A percentile compares a stretch with the other conserved stretches of the same genome.
These are phyloP conservation scores for Thalassophryne amazonica DNA, from an alignment of 2,797 vertebrate genomes.

Conservation along the genomic window DNA sequence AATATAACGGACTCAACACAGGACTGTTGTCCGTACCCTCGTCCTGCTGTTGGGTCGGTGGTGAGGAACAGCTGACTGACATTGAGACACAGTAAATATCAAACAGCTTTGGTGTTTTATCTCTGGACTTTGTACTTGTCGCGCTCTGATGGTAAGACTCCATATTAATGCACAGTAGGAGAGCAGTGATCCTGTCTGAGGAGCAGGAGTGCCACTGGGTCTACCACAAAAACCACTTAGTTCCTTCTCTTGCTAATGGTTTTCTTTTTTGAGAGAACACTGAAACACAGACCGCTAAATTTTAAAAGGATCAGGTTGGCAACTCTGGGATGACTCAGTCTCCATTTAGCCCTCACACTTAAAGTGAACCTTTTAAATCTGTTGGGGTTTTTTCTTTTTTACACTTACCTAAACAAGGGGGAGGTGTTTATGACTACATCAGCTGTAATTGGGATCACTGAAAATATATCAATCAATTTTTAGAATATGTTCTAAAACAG, in stretches of 20 bases:
- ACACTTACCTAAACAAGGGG: too few relatives aligned
- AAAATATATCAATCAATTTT: too few relatives aligned
- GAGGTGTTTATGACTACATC: too few relatives aligned
- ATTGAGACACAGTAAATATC: background rate
- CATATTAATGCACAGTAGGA: conserved; percentile 58
- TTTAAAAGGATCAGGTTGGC: conserved; percentile 56
- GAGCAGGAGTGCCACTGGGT: conserved; percentile 60
- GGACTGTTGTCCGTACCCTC: too few relatives aligned
- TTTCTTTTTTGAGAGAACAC: conserved; percentile 66
- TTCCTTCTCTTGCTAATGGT: conserved; percentile 71
- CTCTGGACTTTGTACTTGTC: conserved; percentile 23
- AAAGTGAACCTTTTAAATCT: too few relatives aligned
- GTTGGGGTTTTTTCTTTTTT: too few relatives aligned
- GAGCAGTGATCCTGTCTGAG: conserved; percentile 52
- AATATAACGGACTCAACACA: too few relatives aligned
- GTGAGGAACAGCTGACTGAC: conserved; percentile 9
- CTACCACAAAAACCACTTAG: conserved; percentile 80
- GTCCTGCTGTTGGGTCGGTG: too few relatives aligned
- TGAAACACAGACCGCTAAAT: conserved; percentile 50
- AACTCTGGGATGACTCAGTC: conserved; percentile 18
- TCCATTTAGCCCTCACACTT: conserved; percentile 33
- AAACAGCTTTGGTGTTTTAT: conserved; percentile 13
- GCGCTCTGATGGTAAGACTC: conserved; percentile 30
- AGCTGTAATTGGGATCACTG: too few relatives aligned
- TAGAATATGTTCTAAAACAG: too few relatives aligned